Percentiles rank a stretch among this genome's conserved stretches.
phyloP scores from a whole-genome alignment of 2,888 invertebrate genomes.

The Torymus texanus region DNA sequence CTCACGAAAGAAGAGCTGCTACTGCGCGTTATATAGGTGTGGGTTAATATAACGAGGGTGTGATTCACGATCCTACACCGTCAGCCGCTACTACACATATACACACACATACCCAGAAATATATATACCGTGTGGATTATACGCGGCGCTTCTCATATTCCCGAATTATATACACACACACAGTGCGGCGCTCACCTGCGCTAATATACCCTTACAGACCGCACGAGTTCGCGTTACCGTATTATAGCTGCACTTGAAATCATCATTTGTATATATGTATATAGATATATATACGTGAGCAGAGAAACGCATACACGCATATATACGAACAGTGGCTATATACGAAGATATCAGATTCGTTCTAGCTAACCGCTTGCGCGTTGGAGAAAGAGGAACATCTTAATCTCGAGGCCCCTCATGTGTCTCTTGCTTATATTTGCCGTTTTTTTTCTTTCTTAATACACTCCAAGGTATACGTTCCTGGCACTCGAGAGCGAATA shows the following conservation, averaged over 20 bases:
- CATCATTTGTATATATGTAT: too few species aligned
- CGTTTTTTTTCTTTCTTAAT: constrained; percentile 4
- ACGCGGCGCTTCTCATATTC: constrained; percentile 69
- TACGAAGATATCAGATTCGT: constrained; percentile 39
- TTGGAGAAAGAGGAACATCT: constrained; percentile 32
- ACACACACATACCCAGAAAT: too few species aligned
- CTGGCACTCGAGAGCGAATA: background rate
- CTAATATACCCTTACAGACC: constrained; percentile 15
- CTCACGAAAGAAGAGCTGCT: too few species aligned
- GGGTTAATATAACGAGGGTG: constrained; percentile 72
- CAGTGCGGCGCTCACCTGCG: constrained; percentile 38
- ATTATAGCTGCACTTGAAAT: too few species aligned
- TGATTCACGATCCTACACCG: constrained; percentile 67
- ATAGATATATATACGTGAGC: too few species aligned
- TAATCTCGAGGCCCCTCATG: constrained; percentile 17
- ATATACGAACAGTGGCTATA: background rate
- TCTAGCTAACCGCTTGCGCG: background rate
- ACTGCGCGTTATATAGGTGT: constrained; percentile 4
- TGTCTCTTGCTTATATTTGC: background rate
- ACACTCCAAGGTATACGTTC: background rate
- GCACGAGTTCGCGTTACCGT: background rate
- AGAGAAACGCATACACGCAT: too few species aligned
- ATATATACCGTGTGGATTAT: too few species aligned
- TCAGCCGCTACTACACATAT: too few species aligned
- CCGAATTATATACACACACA: constrained; percentile 62